Base-by-base conservation (phyloP, 2,797 vertebrate genomes). In the Parauchenoglanis ngamensis region DNA sequence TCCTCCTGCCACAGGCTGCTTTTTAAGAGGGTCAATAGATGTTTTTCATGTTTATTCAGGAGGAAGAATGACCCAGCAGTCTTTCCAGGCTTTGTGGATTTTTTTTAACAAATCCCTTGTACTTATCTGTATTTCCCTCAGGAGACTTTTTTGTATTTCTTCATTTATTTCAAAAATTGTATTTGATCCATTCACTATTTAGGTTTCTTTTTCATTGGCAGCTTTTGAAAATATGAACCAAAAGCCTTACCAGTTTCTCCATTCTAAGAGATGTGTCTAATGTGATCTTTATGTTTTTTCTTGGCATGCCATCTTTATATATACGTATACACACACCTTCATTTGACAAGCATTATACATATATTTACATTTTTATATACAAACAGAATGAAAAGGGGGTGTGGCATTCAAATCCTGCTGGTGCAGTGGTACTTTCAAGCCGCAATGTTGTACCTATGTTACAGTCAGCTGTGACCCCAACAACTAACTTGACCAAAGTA, bases 301-400 rank as follows among this genome's bases (percentile, higher is more conserved):
- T 89, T 6, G 92, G 94, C 93, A 78, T 94, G 94, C 88, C 94
- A 92, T 90, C 87, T 94, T 90, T 93, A 31, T 70, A 35, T 35
- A 35, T 35, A 35, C 35, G 35, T 35, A 35, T 35, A 35, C 35
- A 35, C 35, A 1, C 35, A 35, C 35, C 35, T 35, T 35, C 35
- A 1, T 35, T 35, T 35, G 1, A 35, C 35, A 35, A 35, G 35
- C 35, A 35, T 35, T 35, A 35, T 35, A 35, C 35, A 35, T 35
- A 35, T 35, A 35, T 35, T 35, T 35, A 35, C 35, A 35, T 35
- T 35, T 35, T 35, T 35, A 35, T 35, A 35, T 35, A 35, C 35
- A 35, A 35, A 35, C 35, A 70, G 31, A 17, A 40, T 7, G 1
- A 70, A 67, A 19, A 31, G 4, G 31, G 31, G 35, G 15, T 70